phyloP scores from a whole-genome alignment of 2,113 vertebrate genomes.

The Cnemophilus loriae region DNA sequence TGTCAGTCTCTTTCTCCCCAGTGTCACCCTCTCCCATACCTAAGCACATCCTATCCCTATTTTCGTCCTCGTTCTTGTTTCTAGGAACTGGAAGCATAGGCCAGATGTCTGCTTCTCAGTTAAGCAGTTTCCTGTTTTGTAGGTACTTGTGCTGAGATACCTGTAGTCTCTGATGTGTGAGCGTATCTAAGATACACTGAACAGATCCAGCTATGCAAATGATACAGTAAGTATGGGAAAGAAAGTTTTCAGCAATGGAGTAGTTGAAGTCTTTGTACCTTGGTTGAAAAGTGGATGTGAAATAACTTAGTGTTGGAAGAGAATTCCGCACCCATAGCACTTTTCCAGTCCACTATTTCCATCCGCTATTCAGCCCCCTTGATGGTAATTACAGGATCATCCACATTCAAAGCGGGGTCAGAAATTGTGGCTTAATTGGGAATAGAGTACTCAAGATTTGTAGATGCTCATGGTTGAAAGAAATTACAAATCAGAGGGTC shows the following conservation, averaged over 20 bases:
- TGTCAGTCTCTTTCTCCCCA: not conserved
- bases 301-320: not conserved
- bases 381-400: not conserved
- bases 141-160: not conserved
- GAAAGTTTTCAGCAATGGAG: not conserved
- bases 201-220: not conserved
- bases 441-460: not conserved
- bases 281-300: not conserved
- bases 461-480: not conserved
- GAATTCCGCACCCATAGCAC: not conserved
- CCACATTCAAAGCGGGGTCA: not conserved
- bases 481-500: not conserved
- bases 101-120: not conserved
- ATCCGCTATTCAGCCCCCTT: not conserved
- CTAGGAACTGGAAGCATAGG: not conserved
- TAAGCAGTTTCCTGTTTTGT: not conserved
- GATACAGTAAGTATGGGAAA: not conserved
- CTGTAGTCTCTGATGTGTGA: not conserved
- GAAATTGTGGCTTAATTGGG: not conserved
- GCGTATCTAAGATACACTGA: not conserved
- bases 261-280: not conserved
- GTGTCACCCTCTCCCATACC: not conserved
- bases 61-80: not conserved
- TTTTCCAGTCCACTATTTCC: no score
- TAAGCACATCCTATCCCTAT: not conserved